Evolutionary conservation across 1,140 invertebrate genomes (phyloP).

Genomic region (Penaeus japonicus): DNA sequence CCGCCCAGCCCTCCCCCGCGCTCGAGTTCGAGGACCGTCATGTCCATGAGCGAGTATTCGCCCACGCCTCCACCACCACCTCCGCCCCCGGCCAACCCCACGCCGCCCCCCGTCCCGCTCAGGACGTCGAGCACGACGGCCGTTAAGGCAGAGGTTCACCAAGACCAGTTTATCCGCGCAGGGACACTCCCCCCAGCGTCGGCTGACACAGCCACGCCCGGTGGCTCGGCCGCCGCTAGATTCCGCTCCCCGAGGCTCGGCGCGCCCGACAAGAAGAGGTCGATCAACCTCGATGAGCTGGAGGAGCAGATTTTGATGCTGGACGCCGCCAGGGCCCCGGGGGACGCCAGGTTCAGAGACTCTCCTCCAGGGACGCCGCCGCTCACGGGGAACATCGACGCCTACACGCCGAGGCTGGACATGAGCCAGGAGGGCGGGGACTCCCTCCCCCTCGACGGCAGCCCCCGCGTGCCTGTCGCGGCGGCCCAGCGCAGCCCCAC

Average conservation of each 20-base stretch:
- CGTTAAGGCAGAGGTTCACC: slow-evolving; percentile 21
- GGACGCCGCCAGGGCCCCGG: no score
- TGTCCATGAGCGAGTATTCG: background rate
- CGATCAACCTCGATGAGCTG: no score
- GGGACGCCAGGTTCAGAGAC: no score
- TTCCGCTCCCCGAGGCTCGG: background rate
- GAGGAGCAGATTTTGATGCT: no score
- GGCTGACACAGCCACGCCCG: background rate
- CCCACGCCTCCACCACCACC: background rate
- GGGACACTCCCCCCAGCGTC: background rate
- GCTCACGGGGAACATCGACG: background rate
- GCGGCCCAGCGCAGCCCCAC: slow-evolving; percentile 3
- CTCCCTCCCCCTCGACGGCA: background rate
- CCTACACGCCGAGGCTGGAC: background rate
- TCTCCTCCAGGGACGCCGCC: background rate
- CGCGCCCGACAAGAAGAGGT: no score
- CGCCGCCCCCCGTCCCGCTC: background rate
- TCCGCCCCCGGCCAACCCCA: background rate
- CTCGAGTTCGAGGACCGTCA: slow-evolving; percentile 13
- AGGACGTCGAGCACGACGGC: background rate
- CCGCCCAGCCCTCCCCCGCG: slow-evolving; percentile 33
- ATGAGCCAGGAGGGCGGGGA: background rate
- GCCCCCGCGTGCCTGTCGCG: background rate
- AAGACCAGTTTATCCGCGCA: background rate
- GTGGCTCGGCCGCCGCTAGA: background rate